Percentiles rank a stretch among this genome's conserved stretches.
These are phyloP conservation scores for Calyptomena viridis DNA, from an alignment of 2,113 vertebrate genomes.

Conservation along the genomic window DNA sequence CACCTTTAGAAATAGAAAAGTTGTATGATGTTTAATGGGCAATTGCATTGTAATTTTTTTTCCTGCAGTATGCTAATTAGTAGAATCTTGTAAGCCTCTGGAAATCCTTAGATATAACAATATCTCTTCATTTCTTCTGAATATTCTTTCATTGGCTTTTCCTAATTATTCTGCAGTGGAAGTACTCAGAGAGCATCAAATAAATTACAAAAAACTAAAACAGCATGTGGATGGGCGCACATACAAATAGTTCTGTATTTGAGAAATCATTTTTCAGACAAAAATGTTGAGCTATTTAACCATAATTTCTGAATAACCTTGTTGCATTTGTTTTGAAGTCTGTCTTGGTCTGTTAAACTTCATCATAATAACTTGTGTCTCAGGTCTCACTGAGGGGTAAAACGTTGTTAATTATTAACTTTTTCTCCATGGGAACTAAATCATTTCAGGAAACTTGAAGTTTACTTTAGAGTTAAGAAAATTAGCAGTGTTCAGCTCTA, in stretches of 20 bases:
- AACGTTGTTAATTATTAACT: neutral
- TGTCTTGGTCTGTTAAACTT: neutral
- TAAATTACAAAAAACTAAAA: neutral
- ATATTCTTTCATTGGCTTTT: constrained; percentile 17
- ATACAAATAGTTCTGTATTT: neutral
- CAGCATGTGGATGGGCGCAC: neutral
- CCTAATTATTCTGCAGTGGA: neutral
- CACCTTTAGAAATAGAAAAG: neutral
- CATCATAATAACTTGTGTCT: neutral
- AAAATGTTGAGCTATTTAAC: neutral
- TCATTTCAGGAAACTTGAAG: neutral
- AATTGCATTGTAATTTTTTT: neutral
- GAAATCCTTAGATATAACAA: neutral
- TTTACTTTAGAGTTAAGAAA: neutral
- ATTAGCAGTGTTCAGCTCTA: neutral
- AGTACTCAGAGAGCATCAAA: neutral
- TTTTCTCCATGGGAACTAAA: neutral
- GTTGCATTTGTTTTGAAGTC: neutral
- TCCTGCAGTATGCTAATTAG: neutral
- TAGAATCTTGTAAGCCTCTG: neutral
- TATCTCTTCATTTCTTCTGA: neutral
- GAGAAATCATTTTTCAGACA: neutral
- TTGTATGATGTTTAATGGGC: neutral
- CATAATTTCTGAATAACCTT: neutral
- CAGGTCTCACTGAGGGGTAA: neutral